Conservation (phyloP, 2,888 invertebrate species). For the Idaea aversata region DNA sequence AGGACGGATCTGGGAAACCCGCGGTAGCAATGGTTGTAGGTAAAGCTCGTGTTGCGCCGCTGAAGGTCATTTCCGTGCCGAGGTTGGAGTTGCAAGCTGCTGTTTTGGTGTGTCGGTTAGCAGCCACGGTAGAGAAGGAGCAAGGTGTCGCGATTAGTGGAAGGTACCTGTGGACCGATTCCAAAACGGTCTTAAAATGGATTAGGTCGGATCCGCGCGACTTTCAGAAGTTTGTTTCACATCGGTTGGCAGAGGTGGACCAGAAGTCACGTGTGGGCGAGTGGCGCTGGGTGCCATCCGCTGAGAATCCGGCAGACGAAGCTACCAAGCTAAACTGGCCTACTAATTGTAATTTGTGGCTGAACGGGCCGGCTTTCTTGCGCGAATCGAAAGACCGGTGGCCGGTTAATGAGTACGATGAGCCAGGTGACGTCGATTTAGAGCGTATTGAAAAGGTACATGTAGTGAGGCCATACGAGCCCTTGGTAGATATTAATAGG, state of each 20-base stretch:
- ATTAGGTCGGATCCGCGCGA: conserved; percentile 10
- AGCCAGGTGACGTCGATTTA: too few species aligned
- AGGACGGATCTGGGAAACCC: neutral
- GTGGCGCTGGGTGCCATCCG: conserved; percentile 15
- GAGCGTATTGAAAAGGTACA: too few species aligned
- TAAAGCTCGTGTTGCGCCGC: conserved; percentile 7
- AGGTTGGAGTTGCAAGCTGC: conserved; percentile 12
- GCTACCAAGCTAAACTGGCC: conserved; percentile 10
- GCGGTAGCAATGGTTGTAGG: conserved; percentile 11
- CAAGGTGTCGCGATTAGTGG: conserved; percentile 3
- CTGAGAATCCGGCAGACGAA: conserved; percentile 10
- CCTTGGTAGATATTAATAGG: too few species aligned
- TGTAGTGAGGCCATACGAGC: too few species aligned
- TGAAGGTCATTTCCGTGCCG: conserved; percentile 1
- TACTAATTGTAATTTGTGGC: neutral
- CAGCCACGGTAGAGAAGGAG: conserved; percentile 8
- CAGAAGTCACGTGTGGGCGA: conserved; percentile 9
- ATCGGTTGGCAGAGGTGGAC: conserved; percentile 21
- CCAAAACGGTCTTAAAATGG: conserved; percentile 15
- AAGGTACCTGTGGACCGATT: conserved; percentile 17
- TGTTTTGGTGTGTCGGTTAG: conserved; percentile 5
- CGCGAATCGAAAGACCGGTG: neutral
- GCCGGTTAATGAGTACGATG: conserved; percentile 5
- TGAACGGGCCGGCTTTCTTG: conserved; percentile 2
- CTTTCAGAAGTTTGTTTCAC: conserved; percentile 14